Evolutionary conservation across 2,797 vertebrate genomes (phyloP).

Genomic region (Melopsittacus undulatus): DNA sequence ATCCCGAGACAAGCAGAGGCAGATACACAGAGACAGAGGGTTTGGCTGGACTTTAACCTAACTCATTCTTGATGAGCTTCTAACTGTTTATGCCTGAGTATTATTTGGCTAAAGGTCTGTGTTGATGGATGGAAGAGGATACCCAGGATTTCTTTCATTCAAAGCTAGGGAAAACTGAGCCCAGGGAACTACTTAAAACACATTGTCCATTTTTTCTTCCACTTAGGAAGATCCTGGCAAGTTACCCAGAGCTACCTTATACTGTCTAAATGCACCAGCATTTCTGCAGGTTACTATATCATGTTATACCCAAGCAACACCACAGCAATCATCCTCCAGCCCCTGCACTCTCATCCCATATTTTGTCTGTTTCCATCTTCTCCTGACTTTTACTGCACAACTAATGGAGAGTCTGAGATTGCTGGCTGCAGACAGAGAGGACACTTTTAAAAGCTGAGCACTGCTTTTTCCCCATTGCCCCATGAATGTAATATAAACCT

Average conservation of each 20-base stretch:
- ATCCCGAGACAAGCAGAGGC: background rate
- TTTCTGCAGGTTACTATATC: conserved; percentile 19
- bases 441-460: background rate
- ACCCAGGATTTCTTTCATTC: conserved; percentile 20
- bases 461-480: background rate
- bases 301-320: background rate
- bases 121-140: conserved; percentile 56
- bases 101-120: conserved; percentile 28
- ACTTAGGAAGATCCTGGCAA: background rate
- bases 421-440: conserved; percentile 29
- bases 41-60: background rate
- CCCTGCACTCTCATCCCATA: conserved; percentile 42
- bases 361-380: conserved; percentile 51
- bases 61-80: conserved; percentile 18
- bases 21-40: background rate
- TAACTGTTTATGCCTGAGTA: background rate
- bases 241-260: background rate
- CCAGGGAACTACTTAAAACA: conserved; percentile 16
- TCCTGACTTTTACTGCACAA: conserved; percentile 41
- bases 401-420: conserved; percentile 38
- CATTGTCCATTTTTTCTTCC: conserved; percentile 1
- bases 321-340: conserved; percentile 56
- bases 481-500: conserved; percentile 6
- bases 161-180: background rate
- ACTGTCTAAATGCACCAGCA: background rate